Evolutionary conservation across 2,797 vertebrate species (phyloP).

Genomic region (Pteronotus mesoamericanus): DNA sequence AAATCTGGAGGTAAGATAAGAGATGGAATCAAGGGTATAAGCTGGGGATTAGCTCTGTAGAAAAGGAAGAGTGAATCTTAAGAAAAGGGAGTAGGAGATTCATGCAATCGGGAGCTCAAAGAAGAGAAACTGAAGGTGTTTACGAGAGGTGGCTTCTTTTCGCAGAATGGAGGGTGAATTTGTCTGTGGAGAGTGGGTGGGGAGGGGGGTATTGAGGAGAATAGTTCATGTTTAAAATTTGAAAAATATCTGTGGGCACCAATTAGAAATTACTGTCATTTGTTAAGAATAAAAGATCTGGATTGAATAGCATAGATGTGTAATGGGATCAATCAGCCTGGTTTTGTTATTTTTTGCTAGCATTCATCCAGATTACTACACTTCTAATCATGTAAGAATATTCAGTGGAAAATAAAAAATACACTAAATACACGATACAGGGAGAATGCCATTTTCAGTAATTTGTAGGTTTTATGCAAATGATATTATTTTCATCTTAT

Average conservation of each 20-base stretch:
- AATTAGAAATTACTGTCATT: not conserved
- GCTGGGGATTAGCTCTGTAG: not conserved
- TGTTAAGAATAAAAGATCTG: not conserved
- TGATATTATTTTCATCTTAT: not conserved
- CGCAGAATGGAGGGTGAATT: not conserved
- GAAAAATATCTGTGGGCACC: not conserved
- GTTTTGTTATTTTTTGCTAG: not conserved
- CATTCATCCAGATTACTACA: not conserved
- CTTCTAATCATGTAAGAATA: not conserved
- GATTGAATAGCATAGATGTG: not conserved
- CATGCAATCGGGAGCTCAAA: rapidly evolving
- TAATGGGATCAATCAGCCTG: not conserved
- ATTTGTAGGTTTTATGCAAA: slow-evolving; percentile 23
- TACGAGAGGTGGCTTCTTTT: not conserved
- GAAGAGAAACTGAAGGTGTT: not conserved
- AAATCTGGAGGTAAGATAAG: not conserved
- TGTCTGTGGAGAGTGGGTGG: not conserved
- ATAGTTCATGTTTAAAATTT: not conserved
- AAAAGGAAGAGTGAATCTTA: not conserved
- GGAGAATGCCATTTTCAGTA: not conserved
- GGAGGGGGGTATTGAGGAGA: not conserved
- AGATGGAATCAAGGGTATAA: not conserved
- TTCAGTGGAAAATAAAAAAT: not conserved
- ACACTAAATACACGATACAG: not conserved
- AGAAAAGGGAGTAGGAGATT: not conserved